Evolutionary conservation across 2,113 vertebrate species (phyloP), one percentile per base, ranked within the genome.

Genomic region (Blennius ocellaris): DNA sequence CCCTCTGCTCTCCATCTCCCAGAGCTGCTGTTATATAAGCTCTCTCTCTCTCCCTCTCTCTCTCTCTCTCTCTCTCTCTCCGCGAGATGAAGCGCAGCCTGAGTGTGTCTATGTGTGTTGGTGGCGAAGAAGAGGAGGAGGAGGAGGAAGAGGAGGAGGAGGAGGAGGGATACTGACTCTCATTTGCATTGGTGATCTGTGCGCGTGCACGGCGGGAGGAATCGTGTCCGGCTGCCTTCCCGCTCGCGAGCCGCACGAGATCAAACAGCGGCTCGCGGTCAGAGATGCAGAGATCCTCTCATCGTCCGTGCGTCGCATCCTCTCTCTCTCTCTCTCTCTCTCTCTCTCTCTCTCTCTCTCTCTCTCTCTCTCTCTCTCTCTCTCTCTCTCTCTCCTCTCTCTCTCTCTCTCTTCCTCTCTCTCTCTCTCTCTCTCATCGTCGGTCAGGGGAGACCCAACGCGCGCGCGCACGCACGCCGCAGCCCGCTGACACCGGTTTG

Each of bases 101-200:
- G 58, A 53, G 77, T 30, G 21, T 30, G 21, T 30, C 21, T 30
- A 30, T 30, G 21, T 30, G 21, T 30, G 21, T 30, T 30, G 21
- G 21, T 30, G 62, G 40, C 40, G 59, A 11, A 53, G 55, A 38
- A 69, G 50, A 11, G 58, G 16, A 11, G 57, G 8, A 14, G 38
- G 52, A 45, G 71, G 60, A 12, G 61, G 59, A 21, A 69, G 50
- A 11, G 58, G 16, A 11, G 57, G 8, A 14, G 38, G 52, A 45
- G 71, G 60, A 12, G 61, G 59, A 21, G 62, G 70, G 62, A 57
- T 52, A 51, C 40, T 66, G 50, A 54, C 44, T 85, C 80, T 87
- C 60, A 91, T 92, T 91, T 91, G 89, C 89, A 91, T 92, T 82
- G 84, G 86, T 73, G 89, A 88, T 90, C 61, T 70, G 30, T 76